Evolutionary conservation across 2,797 vertebrate genomes (phyloP).

Genomic region (Rhinogobio ventralis): DNA sequence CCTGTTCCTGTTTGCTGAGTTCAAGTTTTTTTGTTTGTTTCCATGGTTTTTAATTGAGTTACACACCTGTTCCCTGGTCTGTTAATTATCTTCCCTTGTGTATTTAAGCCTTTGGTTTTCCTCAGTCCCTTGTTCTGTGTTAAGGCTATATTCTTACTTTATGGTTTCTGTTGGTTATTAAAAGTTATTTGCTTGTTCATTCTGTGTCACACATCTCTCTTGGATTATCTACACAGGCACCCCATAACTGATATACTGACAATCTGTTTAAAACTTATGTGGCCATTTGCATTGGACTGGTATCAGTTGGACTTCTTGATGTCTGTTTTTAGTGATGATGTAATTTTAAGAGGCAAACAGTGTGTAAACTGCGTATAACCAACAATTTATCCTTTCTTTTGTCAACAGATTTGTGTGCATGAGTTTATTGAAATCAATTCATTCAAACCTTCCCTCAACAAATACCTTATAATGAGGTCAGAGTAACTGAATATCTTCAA

Average conservation of each 20-base stretch:
- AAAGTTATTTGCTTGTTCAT: neutral
- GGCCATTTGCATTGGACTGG: neutral
- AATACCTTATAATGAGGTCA: constrained; percentile 17
- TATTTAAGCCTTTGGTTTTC: neutral
- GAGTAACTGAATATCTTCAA: constrained; percentile 1
- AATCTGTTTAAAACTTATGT: neutral
- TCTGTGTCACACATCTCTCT: neutral
- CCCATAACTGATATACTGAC: neutral
- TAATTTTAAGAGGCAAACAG: neutral
- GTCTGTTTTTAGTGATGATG: constrained; percentile 21
- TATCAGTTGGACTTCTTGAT: neutral
- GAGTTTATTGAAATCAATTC: neutral
- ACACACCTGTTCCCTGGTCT: neutral
- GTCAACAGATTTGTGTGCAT: neutral
- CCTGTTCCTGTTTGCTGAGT: neutral
- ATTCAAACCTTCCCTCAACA: neutral
- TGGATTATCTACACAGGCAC: neutral
- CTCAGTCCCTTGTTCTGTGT: neutral
- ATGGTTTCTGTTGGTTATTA: neutral
- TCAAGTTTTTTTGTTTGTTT: neutral
- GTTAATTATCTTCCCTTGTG: neutral
- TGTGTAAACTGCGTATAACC: neutral
- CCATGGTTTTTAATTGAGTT: neutral
- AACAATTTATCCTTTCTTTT: neutral
- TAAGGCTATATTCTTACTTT: neutral